Base-by-base conservation (phyloP, 2,797 vertebrate species). In the Sparidentex hasta region DNA sequence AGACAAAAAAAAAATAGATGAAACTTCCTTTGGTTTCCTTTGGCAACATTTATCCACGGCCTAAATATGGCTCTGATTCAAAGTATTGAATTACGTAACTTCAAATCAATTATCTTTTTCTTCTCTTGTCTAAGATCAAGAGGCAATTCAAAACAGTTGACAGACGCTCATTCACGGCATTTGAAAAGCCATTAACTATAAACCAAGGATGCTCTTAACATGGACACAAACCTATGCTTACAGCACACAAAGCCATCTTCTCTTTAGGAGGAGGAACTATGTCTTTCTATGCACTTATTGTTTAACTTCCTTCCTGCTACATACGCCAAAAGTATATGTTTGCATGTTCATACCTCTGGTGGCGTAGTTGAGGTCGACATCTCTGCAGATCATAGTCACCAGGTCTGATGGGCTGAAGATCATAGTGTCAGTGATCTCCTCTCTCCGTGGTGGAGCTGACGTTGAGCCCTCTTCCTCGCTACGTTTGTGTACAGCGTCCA, bases 361-460 rank as follows among this genome's bases (percentile, higher is more conserved):
- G 68, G 97, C 97, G 29, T 91, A 98, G 91, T 96, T 98, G 85
- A 98, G 97, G 90, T 98, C 97, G 27, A 98, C 97, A 4, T 98
- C 97, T 90, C 81, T 95, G 94, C 97, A 98, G 87, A 96, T 97
- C 91, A 98, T 97, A 13, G 97, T 95, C 80, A 97, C 95, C 20
- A 98, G 90, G 77, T 98, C 97, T 5, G 92, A 90, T 29, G 97
- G 96, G 79, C 96, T 97, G 90, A 98, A 98, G 80, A 98, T 95
- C 97, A 98, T 98, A 20, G 97, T 98, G 88, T 98, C 97, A 0
- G 97, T 97, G 54, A 98, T 98, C 51, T 98, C 97, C 84, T 98
- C 97, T 58, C 95, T 95, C 48, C 96, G 95, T 62, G 97, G 97
- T 0, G 86, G 93, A 71, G 48, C 76, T 17, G 90, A 87, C 21